phyloP scores from a whole-genome alignment of 2,113 vertebrate genomes.

The Seriola quinqueradiata region DNA sequence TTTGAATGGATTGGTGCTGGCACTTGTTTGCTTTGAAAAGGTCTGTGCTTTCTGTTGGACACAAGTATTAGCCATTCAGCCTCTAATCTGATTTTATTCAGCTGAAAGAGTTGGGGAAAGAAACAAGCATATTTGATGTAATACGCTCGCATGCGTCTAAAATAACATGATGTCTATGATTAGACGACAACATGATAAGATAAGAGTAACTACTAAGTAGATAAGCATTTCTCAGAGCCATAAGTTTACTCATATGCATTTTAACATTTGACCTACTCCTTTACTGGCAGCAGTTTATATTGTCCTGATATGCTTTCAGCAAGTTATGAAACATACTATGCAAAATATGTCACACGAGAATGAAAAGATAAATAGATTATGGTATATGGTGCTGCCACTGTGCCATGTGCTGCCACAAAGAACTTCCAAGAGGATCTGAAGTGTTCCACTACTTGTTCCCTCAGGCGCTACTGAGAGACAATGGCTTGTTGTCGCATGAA shows the following conservation, averaged over 20 bases:
- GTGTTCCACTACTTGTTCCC: not conserved
- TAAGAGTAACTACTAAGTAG: not conserved
- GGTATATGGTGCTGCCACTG: not conserved
- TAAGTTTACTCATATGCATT: not conserved
- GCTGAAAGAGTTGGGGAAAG: slow-evolving; percentile 2
- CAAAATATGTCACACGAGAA: not conserved
- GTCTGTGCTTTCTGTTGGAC: not conserved
- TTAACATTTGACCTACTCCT: not conserved
- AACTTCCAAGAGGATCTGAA: not conserved
- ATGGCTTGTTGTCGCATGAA: slow-evolving; percentile 20
- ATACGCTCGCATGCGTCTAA: not conserved
- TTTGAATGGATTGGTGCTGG: slow-evolving; percentile 36
- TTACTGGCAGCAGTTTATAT: not conserved
- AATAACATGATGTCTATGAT: not conserved
- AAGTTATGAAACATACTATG: not conserved
- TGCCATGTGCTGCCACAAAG: slow-evolving; percentile 2
- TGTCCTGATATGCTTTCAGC: not conserved
- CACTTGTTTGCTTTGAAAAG: slow-evolving; percentile 38
- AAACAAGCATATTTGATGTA: slow-evolving; percentile 3
- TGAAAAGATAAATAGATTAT: not conserved
- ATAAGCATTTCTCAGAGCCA: not conserved
- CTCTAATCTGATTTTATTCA: slow-evolving; percentile 39
- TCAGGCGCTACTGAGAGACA: slow-evolving; percentile 7
- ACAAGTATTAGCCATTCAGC: not conserved
- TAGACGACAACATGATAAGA: not conserved